These are phyloP conservation scores for Trilocha varians DNA, from an alignment of 2,888 invertebrate species.

Conservation along the genomic window DNA sequence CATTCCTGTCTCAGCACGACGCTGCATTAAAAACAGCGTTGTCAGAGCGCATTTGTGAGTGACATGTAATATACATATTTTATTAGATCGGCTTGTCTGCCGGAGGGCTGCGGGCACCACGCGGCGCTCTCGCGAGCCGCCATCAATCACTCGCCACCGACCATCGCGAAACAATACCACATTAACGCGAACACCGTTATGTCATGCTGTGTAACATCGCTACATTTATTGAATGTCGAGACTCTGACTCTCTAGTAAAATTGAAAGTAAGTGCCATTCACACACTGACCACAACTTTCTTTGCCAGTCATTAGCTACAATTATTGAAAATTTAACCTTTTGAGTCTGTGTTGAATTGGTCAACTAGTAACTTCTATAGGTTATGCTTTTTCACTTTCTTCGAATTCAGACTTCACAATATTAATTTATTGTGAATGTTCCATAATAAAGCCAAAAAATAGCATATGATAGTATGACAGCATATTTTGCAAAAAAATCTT, in stretches of 20 bases:
- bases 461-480: too few relatives aligned
- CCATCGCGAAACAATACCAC: constrained; percentile 23
- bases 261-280: background rate
- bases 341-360: background rate
- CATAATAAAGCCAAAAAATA: too few relatives aligned
- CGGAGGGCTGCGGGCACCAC: constrained; percentile 11
- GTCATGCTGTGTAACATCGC: constrained; percentile 12
- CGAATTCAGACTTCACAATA: too few relatives aligned
- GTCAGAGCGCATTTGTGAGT: too few relatives aligned
- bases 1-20: too few relatives aligned
- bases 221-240: constrained; percentile 7
- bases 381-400: too few relatives aligned
- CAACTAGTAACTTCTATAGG: too few relatives aligned
- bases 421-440: too few relatives aligned
- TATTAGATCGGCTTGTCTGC: background rate
- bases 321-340: background rate
- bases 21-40: too few relatives aligned
- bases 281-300: background rate
- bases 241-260: background rate
- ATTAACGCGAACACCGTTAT: constrained; percentile 24
- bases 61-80: too few relatives aligned
- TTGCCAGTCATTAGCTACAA: background rate
- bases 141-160: constrained; percentile 25
- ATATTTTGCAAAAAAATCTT: too few relatives aligned
- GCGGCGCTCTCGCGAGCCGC: constrained; percentile 21